phyloP scores from a whole-genome alignment of 1,140 invertebrate species.

The Ylistrum balloti region DNA sequence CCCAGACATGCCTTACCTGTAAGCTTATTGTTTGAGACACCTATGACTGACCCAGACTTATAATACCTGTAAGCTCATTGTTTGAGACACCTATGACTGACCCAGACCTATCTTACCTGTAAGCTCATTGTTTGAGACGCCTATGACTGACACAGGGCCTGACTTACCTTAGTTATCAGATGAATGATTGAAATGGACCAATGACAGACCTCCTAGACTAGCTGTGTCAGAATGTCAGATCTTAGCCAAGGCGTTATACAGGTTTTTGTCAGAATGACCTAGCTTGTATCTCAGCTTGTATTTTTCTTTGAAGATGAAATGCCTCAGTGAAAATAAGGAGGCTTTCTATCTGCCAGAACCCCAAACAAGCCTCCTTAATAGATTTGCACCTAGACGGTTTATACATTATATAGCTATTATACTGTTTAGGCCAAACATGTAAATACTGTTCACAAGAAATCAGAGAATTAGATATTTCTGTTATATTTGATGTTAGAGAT shows the following conservation, averaged over 20 bases:
- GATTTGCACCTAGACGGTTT: slow-evolving; percentile 25
- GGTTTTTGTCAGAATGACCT: background rate
- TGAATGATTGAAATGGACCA: background rate
- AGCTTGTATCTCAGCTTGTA: slow-evolving; percentile 8
- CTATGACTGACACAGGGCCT: background rate
- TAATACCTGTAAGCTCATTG: background rate
- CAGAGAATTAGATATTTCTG: background rate
- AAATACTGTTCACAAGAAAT: slow-evolving; percentile 35
- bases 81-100: background rate
- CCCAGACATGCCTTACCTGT: background rate
- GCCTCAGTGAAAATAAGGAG: slow-evolving; percentile 7
- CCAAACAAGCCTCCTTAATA: slow-evolving; percentile 23
- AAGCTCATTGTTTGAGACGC: too few relatives aligned
- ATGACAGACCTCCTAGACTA: background rate
- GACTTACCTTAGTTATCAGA: background rate
- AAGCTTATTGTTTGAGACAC: too few relatives aligned
- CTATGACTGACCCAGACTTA: background rate
- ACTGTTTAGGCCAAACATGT: background rate
- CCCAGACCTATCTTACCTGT: background rate
- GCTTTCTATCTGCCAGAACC: slow-evolving; percentile 2
- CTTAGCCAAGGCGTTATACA: background rate
- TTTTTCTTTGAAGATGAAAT: slow-evolving; percentile 29
- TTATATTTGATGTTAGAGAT: slow-evolving; percentile 21
- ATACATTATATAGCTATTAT: slow-evolving; percentile 29
- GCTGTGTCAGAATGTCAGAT: background rate